These are phyloP conservation scores for Physella acuta DNA, from an alignment of 1,140 invertebrate species.

Conservation along the genomic window DNA sequence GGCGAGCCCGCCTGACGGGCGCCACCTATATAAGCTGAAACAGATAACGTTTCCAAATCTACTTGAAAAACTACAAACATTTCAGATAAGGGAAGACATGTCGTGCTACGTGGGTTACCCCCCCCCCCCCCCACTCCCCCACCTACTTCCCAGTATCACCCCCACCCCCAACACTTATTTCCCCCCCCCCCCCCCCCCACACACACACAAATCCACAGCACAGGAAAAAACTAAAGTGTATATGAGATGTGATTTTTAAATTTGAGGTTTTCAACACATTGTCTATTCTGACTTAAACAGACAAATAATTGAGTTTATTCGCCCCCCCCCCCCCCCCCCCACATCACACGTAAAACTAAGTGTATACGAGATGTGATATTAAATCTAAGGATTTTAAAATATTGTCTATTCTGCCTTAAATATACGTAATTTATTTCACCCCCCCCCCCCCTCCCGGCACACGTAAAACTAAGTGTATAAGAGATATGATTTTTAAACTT, in stretches of 20 bases:
- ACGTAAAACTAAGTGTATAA: background rate
- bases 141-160: background rate
- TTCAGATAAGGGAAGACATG: background rate
- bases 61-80: background rate
- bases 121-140: too few relatives aligned
- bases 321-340: too few relatives aligned
- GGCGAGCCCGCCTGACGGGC: slow-evolving; percentile 18
- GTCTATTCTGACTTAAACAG: background rate
- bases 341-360: too few relatives aligned
- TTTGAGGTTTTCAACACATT: background rate
- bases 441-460: background rate
- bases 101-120: background rate
- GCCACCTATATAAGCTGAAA: background rate
- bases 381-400: background rate
- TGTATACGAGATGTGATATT: background rate
- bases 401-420: background rate
- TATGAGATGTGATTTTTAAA: too few relatives aligned
- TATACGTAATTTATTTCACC: background rate
- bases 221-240: too few relatives aligned
- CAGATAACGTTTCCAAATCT: background rate
- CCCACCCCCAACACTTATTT: background rate
- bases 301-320: too few relatives aligned
- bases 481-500: background rate
- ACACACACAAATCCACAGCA: background rate
- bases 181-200: too few relatives aligned